These are phyloP conservation scores for Spheniscus humboldti DNA, from an alignment of 2,797 vertebrate species.

Conservation along the genomic window DNA sequence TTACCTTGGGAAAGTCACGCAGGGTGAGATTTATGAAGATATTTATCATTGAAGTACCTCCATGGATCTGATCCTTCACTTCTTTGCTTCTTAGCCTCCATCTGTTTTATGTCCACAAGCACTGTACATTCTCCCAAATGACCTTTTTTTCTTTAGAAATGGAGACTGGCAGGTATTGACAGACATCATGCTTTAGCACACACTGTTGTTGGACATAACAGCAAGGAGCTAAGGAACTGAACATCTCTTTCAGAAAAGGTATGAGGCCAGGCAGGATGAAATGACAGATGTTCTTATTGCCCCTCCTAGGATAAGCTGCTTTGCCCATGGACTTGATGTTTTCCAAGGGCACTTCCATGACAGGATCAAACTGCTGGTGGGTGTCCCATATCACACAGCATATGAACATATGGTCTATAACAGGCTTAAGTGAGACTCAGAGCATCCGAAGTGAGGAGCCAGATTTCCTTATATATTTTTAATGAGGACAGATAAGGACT, in stretches of 20 bases:
- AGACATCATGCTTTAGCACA: background rate
- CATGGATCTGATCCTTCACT: background rate
- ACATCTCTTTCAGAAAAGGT: background rate
- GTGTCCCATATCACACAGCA: rapidly evolving
- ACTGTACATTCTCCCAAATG: background rate
- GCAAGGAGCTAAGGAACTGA: background rate
- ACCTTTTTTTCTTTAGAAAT: background rate
- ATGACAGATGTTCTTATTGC: background rate
- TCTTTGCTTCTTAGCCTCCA: background rate
- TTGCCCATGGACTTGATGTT: background rate
- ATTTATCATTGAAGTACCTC: background rate
- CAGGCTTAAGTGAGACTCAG: background rate
- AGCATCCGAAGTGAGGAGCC: background rate
- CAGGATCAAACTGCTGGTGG: background rate
- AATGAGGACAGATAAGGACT: background rate
- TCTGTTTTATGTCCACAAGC: background rate
- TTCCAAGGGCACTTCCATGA: background rate
- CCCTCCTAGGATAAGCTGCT: background rate
- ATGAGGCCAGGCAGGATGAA: background rate
- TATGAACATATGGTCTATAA: background rate
- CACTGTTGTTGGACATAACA: background rate
- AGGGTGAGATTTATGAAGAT: background rate
- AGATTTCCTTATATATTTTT: background rate
- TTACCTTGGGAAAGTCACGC: background rate
- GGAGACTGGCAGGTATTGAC: background rate